phyloP scores from a whole-genome alignment of 92 coral and sea anemone genomes.

The Parazoanthus atlanticus region DNA sequence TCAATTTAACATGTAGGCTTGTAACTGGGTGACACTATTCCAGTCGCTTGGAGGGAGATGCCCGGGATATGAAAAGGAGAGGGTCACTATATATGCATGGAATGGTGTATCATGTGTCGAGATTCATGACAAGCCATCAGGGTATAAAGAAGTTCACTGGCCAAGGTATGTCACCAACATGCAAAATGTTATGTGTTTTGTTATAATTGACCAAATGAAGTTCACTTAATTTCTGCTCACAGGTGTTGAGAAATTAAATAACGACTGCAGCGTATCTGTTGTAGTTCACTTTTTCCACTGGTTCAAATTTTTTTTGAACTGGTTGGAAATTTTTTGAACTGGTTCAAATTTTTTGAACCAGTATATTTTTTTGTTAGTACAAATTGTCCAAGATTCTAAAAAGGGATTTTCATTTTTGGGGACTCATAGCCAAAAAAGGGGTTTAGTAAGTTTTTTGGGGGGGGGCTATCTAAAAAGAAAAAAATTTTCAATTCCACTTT shows the following conservation, averaged over 20 bases:
- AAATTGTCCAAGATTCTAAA: too few species aligned
- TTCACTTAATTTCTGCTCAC: neutral
- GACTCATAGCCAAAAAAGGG: too few species aligned
- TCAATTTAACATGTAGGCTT: constrained; percentile 39
- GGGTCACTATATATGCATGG: constrained; percentile 50
- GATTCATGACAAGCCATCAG: constrained; percentile 46
- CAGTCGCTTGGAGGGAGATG: constrained; percentile 46
- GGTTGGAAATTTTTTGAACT: too few species aligned
- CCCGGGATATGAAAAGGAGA: neutral
- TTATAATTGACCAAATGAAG: neutral
- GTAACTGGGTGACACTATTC: constrained; percentile 48
- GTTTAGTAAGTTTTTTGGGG: too few species aligned
- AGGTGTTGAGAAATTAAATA: constrained; percentile 54
- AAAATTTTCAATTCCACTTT: too few species aligned
- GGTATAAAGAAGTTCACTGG: constrained; percentile 60
- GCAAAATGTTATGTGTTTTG: neutral
- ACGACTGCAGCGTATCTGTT: too few species aligned
- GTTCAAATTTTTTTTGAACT: too few species aligned
- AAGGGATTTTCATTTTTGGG: too few species aligned
- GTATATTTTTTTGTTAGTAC: too few species aligned
- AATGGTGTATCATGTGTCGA: constrained; percentile 54
- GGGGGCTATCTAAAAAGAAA: too few species aligned
- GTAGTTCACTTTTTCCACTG: too few species aligned
- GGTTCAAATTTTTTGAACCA: too few species aligned
- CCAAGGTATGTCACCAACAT: constrained; percentile 42